Evolutionary conservation across 2,888 invertebrate species (phyloP), one percentile per base, ranked within the genome.

Genomic region (Ophion ellenae): DNA sequence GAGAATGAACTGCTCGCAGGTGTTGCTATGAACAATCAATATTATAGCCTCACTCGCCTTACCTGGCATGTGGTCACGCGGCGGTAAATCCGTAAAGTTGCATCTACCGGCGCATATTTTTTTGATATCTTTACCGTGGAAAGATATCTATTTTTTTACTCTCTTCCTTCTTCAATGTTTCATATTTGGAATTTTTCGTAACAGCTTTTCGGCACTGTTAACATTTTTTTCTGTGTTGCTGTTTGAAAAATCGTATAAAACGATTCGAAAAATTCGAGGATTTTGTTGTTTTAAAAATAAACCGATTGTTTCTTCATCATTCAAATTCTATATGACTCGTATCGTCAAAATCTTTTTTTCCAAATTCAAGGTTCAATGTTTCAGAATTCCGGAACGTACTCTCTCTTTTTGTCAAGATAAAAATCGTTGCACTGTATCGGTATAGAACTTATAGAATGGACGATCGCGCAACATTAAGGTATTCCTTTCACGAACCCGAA

Each of bases 1-100:
- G 24, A 81, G 83, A 87, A 86, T 74, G 74, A 83, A 76, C 79
- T 47, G 83, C 80, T 85, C 81, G 90, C 89, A 88, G 88, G 89
- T 91, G 90, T 88, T 82, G 80, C 85, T 81, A 81, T 81, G 87
- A 85, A 59, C 70, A 90, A 91, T 91, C 91, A 89, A 91, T 91
- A 91, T 89, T 89, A 88, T 90, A 14, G 53, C 17, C 53, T 53
- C 14, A 53, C 53, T 14, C 89, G 87, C 90, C 87, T 85, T 73
- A 83, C 86, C 83, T 86, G 80, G 85, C 84, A 83, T 78, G 83
- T 79, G 86, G 84, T 74, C 77, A 77, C 71, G 78, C 81, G 85
- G 80, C 83, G 36, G 53, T 45, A 79, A 79, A 83, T 81, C 81
- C 32, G 67, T 66, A 57, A 80, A 80, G 76, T 40, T 73, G 53